Conservation (phyloP, 2,888 invertebrate species). For the Phoronis australis region DNA sequence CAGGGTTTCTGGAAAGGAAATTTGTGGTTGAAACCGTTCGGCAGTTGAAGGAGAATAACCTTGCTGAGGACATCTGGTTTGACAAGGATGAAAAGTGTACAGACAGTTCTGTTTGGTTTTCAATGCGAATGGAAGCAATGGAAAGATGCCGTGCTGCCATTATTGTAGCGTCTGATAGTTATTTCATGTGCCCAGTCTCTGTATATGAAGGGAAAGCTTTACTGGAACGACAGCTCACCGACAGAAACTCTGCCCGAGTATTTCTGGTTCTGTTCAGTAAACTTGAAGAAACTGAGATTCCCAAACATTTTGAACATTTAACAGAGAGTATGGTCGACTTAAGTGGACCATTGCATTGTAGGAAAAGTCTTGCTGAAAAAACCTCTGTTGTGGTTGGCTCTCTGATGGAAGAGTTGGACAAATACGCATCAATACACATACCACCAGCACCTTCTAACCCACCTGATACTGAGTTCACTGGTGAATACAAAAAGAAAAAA, state of each 20-base stretch:
- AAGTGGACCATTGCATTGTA: slow-evolving; percentile 20
- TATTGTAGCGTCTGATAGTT: slow-evolving; percentile 42
- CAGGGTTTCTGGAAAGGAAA: slow-evolving; percentile 42
- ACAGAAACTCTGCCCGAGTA: slow-evolving; percentile 30
- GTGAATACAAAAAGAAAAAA: slow-evolving; percentile 42
- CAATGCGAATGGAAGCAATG: slow-evolving; percentile 45
- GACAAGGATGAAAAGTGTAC: slow-evolving; percentile 48
- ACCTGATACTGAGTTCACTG: slow-evolving; percentile 40
- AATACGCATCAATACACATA: slow-evolving; percentile 34
- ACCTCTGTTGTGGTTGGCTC: slow-evolving; percentile 44
- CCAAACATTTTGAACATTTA: slow-evolving; percentile 26
- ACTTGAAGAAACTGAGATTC: slow-evolving; percentile 32
- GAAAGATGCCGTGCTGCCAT: slow-evolving; percentile 46
- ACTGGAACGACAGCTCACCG: slow-evolving; percentile 31
- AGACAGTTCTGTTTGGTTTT: slow-evolving; percentile 49
- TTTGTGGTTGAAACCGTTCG: slow-evolving; percentile 45
- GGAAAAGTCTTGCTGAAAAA: slow-evolving; percentile 42
- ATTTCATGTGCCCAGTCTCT: slow-evolving; percentile 44
- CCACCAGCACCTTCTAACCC: slow-evolving; percentile 26
- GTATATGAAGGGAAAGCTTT: slow-evolving; percentile 45
- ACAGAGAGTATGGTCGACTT: slow-evolving; percentile 33
- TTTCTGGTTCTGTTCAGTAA: slow-evolving; percentile 35
- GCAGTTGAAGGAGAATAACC: slow-evolving; percentile 47
- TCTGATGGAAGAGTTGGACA: slow-evolving; percentile 43
- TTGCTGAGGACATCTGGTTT: slow-evolving; percentile 50